Evolutionary conservation across 2,888 invertebrate species (phyloP), one percentile per base, ranked within the genome.

Genomic region (Rugalucina vietnamica): DNA sequence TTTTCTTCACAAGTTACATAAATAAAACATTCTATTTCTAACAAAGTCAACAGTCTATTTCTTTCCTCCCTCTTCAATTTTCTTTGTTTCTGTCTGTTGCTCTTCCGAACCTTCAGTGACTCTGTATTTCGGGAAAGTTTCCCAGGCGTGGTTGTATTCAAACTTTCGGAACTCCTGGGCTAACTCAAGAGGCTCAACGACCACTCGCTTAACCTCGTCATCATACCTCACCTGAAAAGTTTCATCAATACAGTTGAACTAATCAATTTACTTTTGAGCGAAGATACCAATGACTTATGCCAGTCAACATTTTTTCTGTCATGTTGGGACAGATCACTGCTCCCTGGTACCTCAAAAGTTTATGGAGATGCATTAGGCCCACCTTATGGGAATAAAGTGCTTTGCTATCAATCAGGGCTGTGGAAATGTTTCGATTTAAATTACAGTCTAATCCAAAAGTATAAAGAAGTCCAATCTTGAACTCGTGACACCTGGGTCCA

Each of bases 161-260:
- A 99, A 99, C 94, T 98, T 97, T 77, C 99, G 96, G 95, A 99
- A 99, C 95, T 99, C 99, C 95, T 99, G 99, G 0, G 99, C 97
- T 95, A 99, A 95, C 95, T 99, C 99, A 77, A 99, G 94, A 0
- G 99, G 99, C 94, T 99, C 99, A 76, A 98, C 96, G 0, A 99
- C 99, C 2, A 99, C 98, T 82, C 99, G 97, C 94, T 98, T 98
- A 93, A 97, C 97, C 95, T 99, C 99, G 94, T 99, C 99, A 95
- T 99, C 99, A 94, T 99, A 99, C 81, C 99, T 97, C 29, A 98
- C 96, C 97, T 97, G 92, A 43, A 95, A 89, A 60, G 32, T 60
- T 57, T 12, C 1, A 32, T 29, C 10, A 8, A 37, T n/a, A 73
- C 3, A 39, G 39, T 3, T 36, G 34, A 49, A 49, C n/a, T 49